A percentile compares a stretch with the other conserved stretches of the same genome.
phyloP scores from a whole-genome alignment of 2,113 vertebrate species.

The Oryzias woworae region DNA sequence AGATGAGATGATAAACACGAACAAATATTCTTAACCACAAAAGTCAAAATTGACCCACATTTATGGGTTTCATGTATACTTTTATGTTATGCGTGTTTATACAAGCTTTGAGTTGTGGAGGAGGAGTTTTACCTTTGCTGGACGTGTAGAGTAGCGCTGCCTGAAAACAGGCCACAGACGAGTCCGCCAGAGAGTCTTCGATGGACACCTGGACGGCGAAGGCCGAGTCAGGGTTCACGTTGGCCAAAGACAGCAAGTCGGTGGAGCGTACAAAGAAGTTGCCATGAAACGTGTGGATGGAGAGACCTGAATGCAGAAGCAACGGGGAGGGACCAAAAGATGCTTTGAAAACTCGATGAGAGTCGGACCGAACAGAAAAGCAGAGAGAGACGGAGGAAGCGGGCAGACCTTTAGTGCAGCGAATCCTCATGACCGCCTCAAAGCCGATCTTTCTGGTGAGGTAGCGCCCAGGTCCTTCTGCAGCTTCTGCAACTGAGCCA shows the following conservation, averaged over 20 bases:
- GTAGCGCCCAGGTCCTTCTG: conserved; percentile 92
- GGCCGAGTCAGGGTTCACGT: conserved; percentile 95
- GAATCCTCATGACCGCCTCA: conserved; percentile 98
- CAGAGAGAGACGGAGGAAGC: too few species aligned
- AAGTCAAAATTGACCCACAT: too few species aligned
- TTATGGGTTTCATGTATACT: too few species aligned
- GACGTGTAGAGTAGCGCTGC: conserved; percentile 97
- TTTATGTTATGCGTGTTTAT: background rate
- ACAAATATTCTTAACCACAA: too few species aligned
- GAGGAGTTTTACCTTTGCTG: conserved; percentile 85
- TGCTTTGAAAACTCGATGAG: background rate
- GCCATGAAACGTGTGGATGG: conserved; percentile 98
- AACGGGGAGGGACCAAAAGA: background rate
- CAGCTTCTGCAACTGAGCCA: conserved; percentile 87
- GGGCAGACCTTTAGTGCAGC: conserved; percentile 93
- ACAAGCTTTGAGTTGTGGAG: background rate
- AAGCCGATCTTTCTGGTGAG: conserved; percentile 96
- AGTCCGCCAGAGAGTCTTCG: conserved; percentile 90
- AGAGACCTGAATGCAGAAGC: conserved; percentile 81
- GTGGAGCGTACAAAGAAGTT: conserved; percentile 99
- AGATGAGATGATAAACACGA: too few species aligned
- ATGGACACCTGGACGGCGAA: conserved; percentile 98
- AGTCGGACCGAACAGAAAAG: too few species aligned
- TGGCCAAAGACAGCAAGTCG: conserved; percentile 94
- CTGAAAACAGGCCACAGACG: conserved; percentile 94